Base-by-base conservation (phyloP, 2,797 vertebrate species). In the Chelon labrosus region DNA sequence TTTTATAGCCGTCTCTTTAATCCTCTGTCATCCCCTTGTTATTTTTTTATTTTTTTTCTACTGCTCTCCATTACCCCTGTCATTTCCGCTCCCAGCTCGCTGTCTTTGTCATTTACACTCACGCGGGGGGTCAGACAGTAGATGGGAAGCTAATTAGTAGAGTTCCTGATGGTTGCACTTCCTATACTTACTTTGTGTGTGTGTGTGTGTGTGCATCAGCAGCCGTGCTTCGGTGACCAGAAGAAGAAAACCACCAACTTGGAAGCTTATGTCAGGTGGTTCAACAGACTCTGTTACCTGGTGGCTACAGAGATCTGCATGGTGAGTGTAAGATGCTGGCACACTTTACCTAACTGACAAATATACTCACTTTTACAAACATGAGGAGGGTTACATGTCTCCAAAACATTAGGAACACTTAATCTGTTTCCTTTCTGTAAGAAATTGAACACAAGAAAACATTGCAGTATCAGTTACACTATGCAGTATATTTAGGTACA, bases 251-350 rank as follows among this genome's bases (percentile, higher is more conserved):
- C 96, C 25, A 91, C 95, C 38, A 99, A 97, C 82, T 93, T 99
- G 66, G 97, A 99, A 91, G 97, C 97, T 3, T 99, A 99, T 0
- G 97, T 99, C 83, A 96, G 97, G 60, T 99, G 98, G 98, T 99
- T 99, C 85, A 99, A 99, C 93, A 95, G 97, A 65, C 79, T 91
- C 79, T 93, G 96, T 89, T 98, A 97, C 92, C 95, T 98, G 4
- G 96, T 97, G 8, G 97, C 97, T 0, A 98, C 97, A 2, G 97
- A 98, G 94, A 97, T 97, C 83, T 99, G 97, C 93, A 96, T 98
- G 97, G 97, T 98, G 85, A 94, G 96, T 82, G 38, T 46, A 63
- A 57, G 68, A 75, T 54, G 62, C 13, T 19, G n/a, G 19, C 46
- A 14, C 20, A 37, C 55, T 44, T 14, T 14, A 31, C 50, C 37